Percentiles rank a stretch among this genome's conserved stretches.
Conservation (phyloP, 2,797 vertebrate genomes). For the Micrastur ruficollis region DNA sequence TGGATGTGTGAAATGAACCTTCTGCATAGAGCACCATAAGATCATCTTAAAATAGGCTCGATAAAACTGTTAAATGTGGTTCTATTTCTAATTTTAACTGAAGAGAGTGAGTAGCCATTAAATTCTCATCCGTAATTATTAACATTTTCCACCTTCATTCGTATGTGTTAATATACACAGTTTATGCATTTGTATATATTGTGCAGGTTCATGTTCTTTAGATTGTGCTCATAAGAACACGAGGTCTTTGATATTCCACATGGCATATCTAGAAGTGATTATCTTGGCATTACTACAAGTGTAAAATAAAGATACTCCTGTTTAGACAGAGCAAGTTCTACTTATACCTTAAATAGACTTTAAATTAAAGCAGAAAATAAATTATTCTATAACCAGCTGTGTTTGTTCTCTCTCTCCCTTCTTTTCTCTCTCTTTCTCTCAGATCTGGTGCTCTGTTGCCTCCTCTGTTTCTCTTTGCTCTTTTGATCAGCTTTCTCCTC, state of each 20-base stretch:
- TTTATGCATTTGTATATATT: neutral
- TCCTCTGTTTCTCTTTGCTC: neutral
- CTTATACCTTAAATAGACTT: slow-evolving; percentile 7
- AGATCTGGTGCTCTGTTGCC: slow-evolving; percentile 15
- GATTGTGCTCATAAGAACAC: neutral
- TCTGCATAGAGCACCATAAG: neutral
- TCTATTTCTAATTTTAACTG: slow-evolving; percentile 1
- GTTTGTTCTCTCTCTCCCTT: neutral
- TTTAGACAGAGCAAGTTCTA: slow-evolving; percentile 19
- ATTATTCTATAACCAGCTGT: neutral
- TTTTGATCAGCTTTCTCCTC: slow-evolving; percentile 50
- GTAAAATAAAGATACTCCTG: slow-evolving; percentile 16
- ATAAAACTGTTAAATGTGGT: neutral
- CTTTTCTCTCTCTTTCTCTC: neutral
- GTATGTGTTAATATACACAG: neutral
- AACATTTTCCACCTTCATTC: neutral
- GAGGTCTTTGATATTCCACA: neutral
- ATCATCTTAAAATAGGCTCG: neutral
- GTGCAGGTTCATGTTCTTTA: neutral
- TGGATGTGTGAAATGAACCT: slow-evolving; percentile 4
- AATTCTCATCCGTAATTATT: neutral
- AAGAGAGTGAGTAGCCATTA: neutral
- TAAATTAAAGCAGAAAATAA: slow-evolving; percentile 22
- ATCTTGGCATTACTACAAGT: neutral
- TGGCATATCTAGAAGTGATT: neutral